Evolutionary conservation across 1,140 invertebrate species (phyloP), one percentile per base, ranked within the genome.

Genomic region (Thalassaphorura encarpata): DNA sequence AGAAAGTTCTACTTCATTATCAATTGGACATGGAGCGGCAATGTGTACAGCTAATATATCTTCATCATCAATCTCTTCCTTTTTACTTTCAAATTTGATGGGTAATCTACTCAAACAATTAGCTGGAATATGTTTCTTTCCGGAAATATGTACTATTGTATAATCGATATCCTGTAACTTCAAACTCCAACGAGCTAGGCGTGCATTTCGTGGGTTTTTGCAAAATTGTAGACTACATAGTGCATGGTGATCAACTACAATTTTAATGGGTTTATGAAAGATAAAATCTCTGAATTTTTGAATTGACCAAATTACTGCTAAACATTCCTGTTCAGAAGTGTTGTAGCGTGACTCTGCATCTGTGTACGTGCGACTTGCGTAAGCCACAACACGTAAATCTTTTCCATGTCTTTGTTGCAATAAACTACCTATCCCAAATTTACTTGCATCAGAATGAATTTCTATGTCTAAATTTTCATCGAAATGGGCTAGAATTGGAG

Each of bases 241-340:
- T 8, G 41, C 11, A 19, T 43, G 41, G 18, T 43, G 41, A 19
- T 43, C 41, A 11, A 43, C 41, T 8, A 43, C 8, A 11, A 43
- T 5, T 19, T 11, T 43, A 21, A 43, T 43, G 6, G 41, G 41
- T 8, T 21, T 13, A 19, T n/a, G 21, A 13, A 13, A 5, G 41
- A 43, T 43, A 43, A 13, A 43, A 8, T 43, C 8, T 8, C 41
- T 13, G 21, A 43, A 43, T 43, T 43, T 43, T 21, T 43, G 8
- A n/a, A 43, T n/a, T 8, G 13, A 13, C 41, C 41, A 43, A 6
- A 43, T 6, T 19, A 43, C 41, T n/a, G 41, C 41, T 43, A 43
- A 43, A 43, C 41, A 43, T 43, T 43, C 41, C 21, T 13, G 41
- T 19, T 43, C 41, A 43, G 41, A 6, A n/a, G 41, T 43, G 18